A percentile compares a stretch with the other conserved stretches of the same genome.
phyloP scores from a whole-genome alignment of 2,113 vertebrate species.

The Junco hyemalis region DNA sequence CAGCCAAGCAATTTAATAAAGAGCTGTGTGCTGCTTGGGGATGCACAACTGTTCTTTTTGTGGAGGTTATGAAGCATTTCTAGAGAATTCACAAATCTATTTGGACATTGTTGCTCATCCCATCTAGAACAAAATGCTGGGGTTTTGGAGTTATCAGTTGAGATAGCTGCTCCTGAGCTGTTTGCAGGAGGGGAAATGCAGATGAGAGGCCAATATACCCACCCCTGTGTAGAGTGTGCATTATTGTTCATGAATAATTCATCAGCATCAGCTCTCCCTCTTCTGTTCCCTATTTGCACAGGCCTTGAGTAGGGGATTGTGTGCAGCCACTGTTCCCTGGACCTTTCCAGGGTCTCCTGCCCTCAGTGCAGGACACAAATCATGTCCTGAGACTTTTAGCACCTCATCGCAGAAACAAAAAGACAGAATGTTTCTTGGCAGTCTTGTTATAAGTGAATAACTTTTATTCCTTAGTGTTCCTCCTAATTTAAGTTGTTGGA shows the following conservation, averaged over 20 bases:
- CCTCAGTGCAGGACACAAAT: not conserved
- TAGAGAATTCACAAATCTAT: not conserved
- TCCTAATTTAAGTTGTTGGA: not conserved
- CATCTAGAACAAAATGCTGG: not conserved
- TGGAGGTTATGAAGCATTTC: not conserved
- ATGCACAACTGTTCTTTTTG: not conserved
- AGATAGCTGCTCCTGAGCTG: not conserved
- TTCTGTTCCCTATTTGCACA: not conserved
- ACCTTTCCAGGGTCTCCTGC: not conserved
- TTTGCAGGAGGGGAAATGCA: not conserved
- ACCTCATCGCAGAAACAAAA: not conserved
- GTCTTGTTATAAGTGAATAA: not conserved
- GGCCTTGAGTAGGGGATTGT: not conserved
- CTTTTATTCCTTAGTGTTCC: not conserved
- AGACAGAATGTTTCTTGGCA: not conserved
- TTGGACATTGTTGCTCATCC: not conserved
- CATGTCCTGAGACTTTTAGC: not conserved
- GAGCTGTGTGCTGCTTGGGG: not conserved
- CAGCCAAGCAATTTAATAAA: not conserved
- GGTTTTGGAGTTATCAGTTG: not conserved
- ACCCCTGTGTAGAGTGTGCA: accelerated
- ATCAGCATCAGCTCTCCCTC: not conserved
- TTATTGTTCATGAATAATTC: not conserved
- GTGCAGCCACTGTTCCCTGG: not conserved
- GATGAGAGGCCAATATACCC: not conserved